Percentiles rank a stretch among this genome's conserved stretches.
phyloP scores from a whole-genome alignment of 2,797 vertebrate genomes.

The Tympanoctomys barrerae region DNA sequence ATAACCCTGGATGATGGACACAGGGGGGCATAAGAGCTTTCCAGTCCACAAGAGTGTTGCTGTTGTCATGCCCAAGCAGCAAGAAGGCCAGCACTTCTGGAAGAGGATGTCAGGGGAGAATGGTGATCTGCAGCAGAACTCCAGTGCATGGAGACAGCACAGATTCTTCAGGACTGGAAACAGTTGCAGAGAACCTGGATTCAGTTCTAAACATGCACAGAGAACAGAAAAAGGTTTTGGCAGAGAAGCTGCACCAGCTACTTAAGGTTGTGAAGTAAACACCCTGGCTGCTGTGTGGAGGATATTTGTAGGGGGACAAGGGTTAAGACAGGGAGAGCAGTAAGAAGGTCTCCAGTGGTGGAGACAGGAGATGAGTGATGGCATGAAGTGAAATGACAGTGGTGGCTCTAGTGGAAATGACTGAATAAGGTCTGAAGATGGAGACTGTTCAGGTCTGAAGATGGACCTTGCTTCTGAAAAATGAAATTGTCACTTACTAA shows the following conservation, averaged over 20 bases:
- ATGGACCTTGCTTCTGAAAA: background rate
- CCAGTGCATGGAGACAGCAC: background rate
- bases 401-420: slow-evolving; percentile 5
- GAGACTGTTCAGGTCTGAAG: background rate
- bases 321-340: background rate
- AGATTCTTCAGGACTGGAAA: background rate
- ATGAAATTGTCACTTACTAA: background rate
- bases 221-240: background rate
- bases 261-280: background rate
- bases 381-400: background rate
- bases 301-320: background rate
- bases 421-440: background rate
- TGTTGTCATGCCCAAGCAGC: background rate
- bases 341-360: background rate
- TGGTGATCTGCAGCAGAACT: background rate
- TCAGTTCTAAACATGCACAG: background rate
- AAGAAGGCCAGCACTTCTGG: background rate
- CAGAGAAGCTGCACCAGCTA: background rate
- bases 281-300: background rate
- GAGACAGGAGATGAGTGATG: background rate
- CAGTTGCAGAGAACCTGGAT: background rate
- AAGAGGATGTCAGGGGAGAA: background rate
- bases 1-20: background rate
- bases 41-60: background rate
- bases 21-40: background rate